Evolutionary conservation across 2,797 vertebrate genomes (phyloP), one percentile per base, ranked within the genome.

Genomic region (Micropoecilia bifurca): DNA sequence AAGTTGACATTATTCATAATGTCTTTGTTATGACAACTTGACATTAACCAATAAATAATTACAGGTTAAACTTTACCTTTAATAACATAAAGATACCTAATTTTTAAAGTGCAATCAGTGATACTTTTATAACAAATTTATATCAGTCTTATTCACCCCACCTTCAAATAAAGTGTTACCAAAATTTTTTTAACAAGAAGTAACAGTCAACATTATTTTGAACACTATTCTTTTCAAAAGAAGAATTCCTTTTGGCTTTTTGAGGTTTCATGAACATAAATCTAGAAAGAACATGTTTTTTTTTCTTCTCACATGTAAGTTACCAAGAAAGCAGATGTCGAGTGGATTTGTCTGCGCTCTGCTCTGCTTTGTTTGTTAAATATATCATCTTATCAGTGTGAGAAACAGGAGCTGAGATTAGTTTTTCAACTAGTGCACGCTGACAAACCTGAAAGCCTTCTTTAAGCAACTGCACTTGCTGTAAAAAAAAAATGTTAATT

Each of bases 341-440:
- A 57, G 48, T 33, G n/a, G 55, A 33, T 73, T 66, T 57, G 55
- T 75, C 36, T 48, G 63, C 13, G 6, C 50, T 48, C 18, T 28
- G 6, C 50, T 48, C 25, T 50, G 28, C 36, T 66, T 73, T 53
- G 48, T 55, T 69, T n/a, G 33, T 53, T 71, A 83, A 73, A 78
- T 36, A 55, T 28, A 71, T 57, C 3, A 43, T 13, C 41, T 76
- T 47, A 76, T 83, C 80, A 66, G 63, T 9, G 36, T 85, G 76
- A 79, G 69, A 75, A 86, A 57, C 73, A 13, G 13, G 43, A 73
- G 71, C 36, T 79, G 36, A 75, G 68, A 73, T 82, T 25, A 45
- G 48, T 71, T 76, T 63, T 22, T 39, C 72, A 45, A 61, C 77
- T 30, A n/a, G 59, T 6, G 74, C 33, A 41, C 50, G 18, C n/a